Evolutionary conservation across 2,888 invertebrate genomes (phyloP), one percentile per base, ranked within the genome.

Genomic region (Lathronympha strigana): DNA sequence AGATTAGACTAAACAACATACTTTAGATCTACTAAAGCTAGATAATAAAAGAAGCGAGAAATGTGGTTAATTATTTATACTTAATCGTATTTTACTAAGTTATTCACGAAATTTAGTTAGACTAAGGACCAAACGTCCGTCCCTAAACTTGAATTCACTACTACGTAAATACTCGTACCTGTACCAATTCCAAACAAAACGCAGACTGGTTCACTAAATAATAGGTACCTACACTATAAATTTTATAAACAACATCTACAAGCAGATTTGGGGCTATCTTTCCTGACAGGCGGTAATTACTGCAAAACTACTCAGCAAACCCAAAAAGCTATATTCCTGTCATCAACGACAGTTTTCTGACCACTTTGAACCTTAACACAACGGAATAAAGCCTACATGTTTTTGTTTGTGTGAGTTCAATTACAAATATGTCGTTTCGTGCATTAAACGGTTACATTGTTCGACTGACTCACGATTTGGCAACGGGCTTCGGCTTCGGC

Each of bases 381-480:
- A n/a, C n/a, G 4, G 6, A n/a, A 23, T 23, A 47, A 47, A 8
- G 23, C n/a, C 6, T 47, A 23, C 0, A 23, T 13, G 47, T 13
- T 8, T 23, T 23, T 23, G 11, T 47, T 13, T n/a, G 9, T 23
- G 17, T 8, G 19, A 47, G n/a, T 36, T 23, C 15, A 23, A 21
- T 13, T 6, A 23, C 21, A 55, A 15, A 40, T 55, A 40, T 25
- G 54, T 36, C 25, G 5, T 55, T 28, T 25, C n/a, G 11, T 28
- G 25, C 4, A 11, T 15, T 6, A 28, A 38, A 19, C 17, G 55
- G 43, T 13, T 28, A 43, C 28, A 40, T 58, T 47, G 60, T 33
- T 28, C 47, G 31, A 19, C 61, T 72, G 74, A 72, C 63, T 73
- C 74, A 73, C 67, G 66, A 61, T 72, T 71, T 58, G 55, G 67